phyloP scores from a whole-genome alignment of 2,113 vertebrate species.

The Leucosticte australis region DNA sequence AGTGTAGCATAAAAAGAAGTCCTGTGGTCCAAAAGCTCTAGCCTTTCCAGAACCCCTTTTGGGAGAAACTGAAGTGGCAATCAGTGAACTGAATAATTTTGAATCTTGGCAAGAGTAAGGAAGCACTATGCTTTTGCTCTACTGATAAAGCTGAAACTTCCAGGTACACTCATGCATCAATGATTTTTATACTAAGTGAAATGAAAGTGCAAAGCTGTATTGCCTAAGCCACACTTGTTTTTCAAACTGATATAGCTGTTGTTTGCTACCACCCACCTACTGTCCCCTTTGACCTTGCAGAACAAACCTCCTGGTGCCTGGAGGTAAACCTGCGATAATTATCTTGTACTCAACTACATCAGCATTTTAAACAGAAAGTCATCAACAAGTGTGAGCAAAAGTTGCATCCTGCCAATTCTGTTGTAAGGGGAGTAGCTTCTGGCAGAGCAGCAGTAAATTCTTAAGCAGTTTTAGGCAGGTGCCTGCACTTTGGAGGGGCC shows the following conservation, averaged over 20 bases:
- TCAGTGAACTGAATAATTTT: not conserved
- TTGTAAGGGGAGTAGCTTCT: not conserved
- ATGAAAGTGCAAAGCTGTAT: not conserved
- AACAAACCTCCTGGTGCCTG: not conserved
- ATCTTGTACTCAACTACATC: not conserved
- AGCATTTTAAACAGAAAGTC: not conserved
- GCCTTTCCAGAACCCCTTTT: not conserved
- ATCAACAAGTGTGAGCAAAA: not conserved
- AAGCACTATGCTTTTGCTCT: not conserved
- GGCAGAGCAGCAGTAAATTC: not conserved
- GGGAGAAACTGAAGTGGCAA: not conserved
- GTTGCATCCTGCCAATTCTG: not conserved
- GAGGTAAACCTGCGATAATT: not conserved
- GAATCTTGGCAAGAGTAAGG: not conserved
- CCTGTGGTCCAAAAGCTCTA: not conserved
- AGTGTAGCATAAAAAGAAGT: not conserved
- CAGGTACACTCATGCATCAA: not conserved
- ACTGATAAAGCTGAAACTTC: not conserved
- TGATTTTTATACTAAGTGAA: not conserved
- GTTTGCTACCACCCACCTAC: not conserved
- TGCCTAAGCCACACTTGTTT: not conserved
- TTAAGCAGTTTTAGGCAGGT: not conserved
- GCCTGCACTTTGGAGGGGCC: not conserved
- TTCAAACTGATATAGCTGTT: not conserved
- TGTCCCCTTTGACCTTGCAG: not conserved